Evolutionary conservation across 2,797 vertebrate genomes (phyloP).

Genomic region (Falco novaeseelandiae): DNA sequence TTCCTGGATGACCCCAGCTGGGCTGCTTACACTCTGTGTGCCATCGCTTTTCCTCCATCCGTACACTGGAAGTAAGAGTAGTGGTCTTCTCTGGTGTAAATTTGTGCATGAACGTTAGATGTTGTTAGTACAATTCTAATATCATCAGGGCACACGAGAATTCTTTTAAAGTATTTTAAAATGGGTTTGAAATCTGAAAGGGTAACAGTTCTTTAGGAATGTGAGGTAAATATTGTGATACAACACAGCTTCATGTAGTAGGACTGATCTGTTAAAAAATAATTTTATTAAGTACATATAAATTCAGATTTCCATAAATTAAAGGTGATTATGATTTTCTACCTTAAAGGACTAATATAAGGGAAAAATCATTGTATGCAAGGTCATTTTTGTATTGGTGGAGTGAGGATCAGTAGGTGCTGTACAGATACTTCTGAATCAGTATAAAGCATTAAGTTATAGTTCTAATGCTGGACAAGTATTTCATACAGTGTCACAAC

Average conservation of each 20-base stretch:
- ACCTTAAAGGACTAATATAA: neutral
- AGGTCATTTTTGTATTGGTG: neutral
- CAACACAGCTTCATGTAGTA: neutral
- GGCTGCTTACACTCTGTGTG: neutral
- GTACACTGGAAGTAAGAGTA: neutral
- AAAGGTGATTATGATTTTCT: neutral
- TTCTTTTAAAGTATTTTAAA: neutral
- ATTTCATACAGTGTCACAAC: neutral
- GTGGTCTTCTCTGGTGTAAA: neutral
- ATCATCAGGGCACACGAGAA: neutral
- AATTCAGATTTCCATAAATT: neutral
- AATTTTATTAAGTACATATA: neutral
- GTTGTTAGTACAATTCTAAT: neutral
- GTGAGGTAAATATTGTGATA: neutral
- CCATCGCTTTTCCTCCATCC: neutral
- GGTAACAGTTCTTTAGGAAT: neutral
- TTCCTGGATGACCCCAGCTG: neutral
- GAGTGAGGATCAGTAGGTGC: neutral
- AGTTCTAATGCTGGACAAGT: neutral
- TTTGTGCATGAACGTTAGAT: neutral
- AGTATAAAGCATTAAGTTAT: neutral
- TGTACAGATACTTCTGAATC: neutral
- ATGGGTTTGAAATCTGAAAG: neutral
- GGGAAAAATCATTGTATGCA: neutral
- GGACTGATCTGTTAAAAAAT: neutral